phyloP scores from a whole-genome alignment of 2,888 invertebrate species.

The Lepidochrysops patricia region DNA sequence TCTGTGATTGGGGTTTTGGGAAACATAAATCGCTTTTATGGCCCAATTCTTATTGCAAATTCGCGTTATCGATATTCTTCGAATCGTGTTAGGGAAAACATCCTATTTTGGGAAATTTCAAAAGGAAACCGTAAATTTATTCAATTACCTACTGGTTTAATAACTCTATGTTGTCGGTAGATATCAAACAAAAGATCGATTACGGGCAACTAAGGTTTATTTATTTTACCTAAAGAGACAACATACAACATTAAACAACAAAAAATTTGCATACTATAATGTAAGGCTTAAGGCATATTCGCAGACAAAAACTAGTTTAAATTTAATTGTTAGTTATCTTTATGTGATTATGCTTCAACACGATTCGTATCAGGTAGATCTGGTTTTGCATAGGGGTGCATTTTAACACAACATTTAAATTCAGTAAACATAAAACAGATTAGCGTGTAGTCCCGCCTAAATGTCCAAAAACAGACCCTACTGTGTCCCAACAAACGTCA shows the following conservation, averaged over 20 bases:
- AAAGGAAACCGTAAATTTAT: too few relatives aligned
- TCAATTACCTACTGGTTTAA: background rate
- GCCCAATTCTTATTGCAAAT: constrained; percentile 62
- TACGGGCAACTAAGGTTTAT: background rate
- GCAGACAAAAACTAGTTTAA: background rate
- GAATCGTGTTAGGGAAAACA: constrained; percentile 5
- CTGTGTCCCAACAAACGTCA: background rate
- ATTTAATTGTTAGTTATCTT: background rate
- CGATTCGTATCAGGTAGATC: constrained; percentile 27
- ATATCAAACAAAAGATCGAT: too few relatives aligned
- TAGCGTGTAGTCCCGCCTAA: background rate
- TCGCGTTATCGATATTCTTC: constrained; percentile 46
- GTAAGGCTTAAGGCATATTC: too few relatives aligned
- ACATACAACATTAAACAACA: too few relatives aligned
- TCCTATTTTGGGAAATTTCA: too few relatives aligned
- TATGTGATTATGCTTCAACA: background rate
- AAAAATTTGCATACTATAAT: too few relatives aligned
- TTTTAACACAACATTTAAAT: constrained; percentile 33
- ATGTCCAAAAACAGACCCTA: background rate
- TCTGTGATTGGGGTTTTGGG: constrained; percentile 65
- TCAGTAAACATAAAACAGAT: constrained; percentile 5
- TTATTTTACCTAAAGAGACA: too few relatives aligned
- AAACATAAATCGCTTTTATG: constrained; percentile 63
- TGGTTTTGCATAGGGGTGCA: constrained; percentile 50
- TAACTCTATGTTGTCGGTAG: too few relatives aligned